Evolutionary conservation across 2,888 invertebrate genomes (phyloP), one percentile per base, ranked within the genome.

Genomic region (Gastracanthus pulcherrimus): DNA sequence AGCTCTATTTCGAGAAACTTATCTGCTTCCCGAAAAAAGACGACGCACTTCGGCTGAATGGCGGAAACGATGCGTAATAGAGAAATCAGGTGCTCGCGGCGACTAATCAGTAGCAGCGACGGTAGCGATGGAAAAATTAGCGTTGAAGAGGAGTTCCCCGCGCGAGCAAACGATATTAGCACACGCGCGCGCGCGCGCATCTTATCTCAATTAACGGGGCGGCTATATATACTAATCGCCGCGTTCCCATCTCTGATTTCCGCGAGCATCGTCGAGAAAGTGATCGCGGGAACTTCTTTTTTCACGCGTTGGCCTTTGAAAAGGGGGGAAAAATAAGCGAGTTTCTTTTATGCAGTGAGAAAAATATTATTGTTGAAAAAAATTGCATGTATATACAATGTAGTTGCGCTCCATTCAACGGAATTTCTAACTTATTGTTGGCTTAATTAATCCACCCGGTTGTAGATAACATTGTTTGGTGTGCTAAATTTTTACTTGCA

Each of bases 171-270:
- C n/a, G n/a, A n/a, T n/a, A n/a, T n/a, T n/a, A n/a, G n/a, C n/a
- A n/a, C n/a, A n/a, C 13, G 31, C 62, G n/a, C 7, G n/a, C 55
- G 41, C 67, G 7, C 13, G n/a, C 26, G n/a, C 31, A 7, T 31
- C 58, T 76, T 70, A 75, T 76, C 80, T 70, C 80, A 71, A 80
- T 80, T 80, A 80, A 41, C 76, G 64, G 19, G 45, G n/a, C 38
- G n/a, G 29, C 41, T 38, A 29, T 26, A n/a, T n/a, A 23, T 26
- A 34, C 69, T 58, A 66, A 72, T 79, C 72, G 66, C 41, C 19
- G 5, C 48, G 72, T 60, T 72, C 62, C 51, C 81, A 76, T 76
- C 76, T 76, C 71, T 45, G 71, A 70, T 81, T 76, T 71, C 71
- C 76, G 76, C 55, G 70, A 62, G 75, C 7, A 31, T 29, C 70